Evolutionary conservation across 2,888 invertebrate species (phyloP).

Genomic region (Antitype chi): DNA sequence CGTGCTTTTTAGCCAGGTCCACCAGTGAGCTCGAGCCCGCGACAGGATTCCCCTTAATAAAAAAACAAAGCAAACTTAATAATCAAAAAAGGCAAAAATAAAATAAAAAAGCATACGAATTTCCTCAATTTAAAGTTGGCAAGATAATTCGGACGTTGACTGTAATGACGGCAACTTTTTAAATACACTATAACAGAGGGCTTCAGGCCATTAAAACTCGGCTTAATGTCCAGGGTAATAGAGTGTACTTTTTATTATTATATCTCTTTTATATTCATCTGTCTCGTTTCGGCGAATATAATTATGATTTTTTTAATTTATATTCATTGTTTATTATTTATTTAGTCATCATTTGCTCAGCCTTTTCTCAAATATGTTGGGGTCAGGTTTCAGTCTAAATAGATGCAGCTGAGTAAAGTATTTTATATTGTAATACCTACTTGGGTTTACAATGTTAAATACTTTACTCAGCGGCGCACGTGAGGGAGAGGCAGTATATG

Average conservation of each 20-base stretch:
- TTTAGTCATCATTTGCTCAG: too few species aligned
- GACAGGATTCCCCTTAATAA: too few species aligned
- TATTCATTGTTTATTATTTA: constrained; percentile 2
- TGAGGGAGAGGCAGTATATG: too few species aligned
- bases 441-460: too few species aligned
- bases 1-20: too few species aligned
- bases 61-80: constrained; percentile 20
- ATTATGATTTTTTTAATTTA: constrained; percentile 20
- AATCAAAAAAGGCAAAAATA: constrained; percentile 7
- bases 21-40: too few species aligned
- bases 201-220: constrained; percentile 50
- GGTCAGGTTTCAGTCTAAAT: too few species aligned
- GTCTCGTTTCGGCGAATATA: constrained; percentile 18
- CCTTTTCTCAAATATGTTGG: too few species aligned
- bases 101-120: constrained; percentile 40
- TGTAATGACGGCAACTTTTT: constrained; percentile 63
- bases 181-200: constrained; percentile 64
- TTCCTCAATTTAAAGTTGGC: constrained; percentile 61
- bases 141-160: constrained; percentile 54
- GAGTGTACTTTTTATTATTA: constrained; percentile 56
- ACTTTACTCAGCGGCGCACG: too few species aligned
- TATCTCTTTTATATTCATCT: constrained; percentile 49
- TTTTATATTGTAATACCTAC: too few species aligned
- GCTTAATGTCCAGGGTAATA: constrained; percentile 41
- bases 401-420: too few species aligned